phyloP scores from a whole-genome alignment of 2,888 invertebrate genomes.

The Eurois occulta region DNA sequence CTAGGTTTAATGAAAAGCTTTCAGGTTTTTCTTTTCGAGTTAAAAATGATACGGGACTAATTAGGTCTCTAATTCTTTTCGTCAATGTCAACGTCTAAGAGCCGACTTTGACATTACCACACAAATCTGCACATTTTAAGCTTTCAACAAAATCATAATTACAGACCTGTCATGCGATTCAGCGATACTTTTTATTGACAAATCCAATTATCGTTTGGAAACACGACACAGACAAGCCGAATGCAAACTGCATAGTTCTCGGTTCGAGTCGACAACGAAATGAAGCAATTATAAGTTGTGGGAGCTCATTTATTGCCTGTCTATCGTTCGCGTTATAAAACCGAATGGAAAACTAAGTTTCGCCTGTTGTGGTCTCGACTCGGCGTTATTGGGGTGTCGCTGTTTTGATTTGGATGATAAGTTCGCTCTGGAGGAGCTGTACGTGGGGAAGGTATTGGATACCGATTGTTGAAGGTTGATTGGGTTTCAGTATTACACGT shows the following conservation, averaged over 20 bases:
- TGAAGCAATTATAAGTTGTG: conserved; percentile 90
- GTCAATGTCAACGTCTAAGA: not conserved
- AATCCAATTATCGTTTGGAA: conserved; percentile 69
- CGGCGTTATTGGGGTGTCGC: conserved; percentile 74
- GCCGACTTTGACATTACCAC: conserved; percentile 9
- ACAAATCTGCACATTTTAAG: not conserved
- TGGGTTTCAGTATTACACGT: conserved; percentile 40
- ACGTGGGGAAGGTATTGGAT: conserved; percentile 63
- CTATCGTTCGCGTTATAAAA: conserved; percentile 88
- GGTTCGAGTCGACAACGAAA: conserved; percentile 80
- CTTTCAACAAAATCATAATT: conserved; percentile 24
- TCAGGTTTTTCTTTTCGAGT: conserved; percentile 33
- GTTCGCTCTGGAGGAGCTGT: conserved; percentile 46
- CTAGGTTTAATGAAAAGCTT: conserved; percentile 53
- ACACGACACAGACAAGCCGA: conserved; percentile 75
- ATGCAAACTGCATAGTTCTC: conserved; percentile 78
- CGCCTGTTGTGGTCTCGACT: conserved; percentile 79
- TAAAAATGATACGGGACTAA: conserved; percentile 21
- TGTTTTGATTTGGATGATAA: conserved; percentile 70
- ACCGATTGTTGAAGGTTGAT: conserved; percentile 62
- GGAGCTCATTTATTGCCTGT: conserved; percentile 88
- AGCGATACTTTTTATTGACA: conserved; percentile 63
- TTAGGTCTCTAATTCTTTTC: conserved; percentile 15
- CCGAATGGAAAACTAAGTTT: conserved; percentile 85
- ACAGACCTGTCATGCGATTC: conserved; percentile 34